These are phyloP conservation scores for Agrilus planipennis DNA, from an alignment of 1,140 invertebrate genomes.

Conservation along the genomic window DNA sequence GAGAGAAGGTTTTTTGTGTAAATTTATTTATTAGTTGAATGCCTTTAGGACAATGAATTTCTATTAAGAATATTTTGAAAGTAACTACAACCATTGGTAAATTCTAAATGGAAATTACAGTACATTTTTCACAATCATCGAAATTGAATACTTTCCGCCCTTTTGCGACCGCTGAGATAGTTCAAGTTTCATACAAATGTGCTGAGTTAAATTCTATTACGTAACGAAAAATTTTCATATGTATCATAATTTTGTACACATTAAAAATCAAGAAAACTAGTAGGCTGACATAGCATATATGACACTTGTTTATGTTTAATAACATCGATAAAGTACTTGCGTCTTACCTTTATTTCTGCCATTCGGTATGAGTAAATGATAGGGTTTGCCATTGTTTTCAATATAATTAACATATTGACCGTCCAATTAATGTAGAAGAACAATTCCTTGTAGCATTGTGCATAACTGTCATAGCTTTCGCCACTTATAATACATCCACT, in stretches of 20 bases:
- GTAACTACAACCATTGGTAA: too few relatives aligned
- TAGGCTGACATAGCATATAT: background rate
- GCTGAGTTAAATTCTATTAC: too few relatives aligned
- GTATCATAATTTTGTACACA: background rate
- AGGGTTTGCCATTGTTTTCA: slow-evolving; percentile 54
- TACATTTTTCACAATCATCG: too few relatives aligned
- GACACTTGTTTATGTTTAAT: background rate
- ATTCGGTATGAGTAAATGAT: slow-evolving; percentile 59
- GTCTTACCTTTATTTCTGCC: slow-evolving; percentile 46
- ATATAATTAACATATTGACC: slow-evolving; percentile 42
- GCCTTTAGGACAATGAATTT: too few relatives aligned
- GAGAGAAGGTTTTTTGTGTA: too few relatives aligned
- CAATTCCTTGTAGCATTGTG: slow-evolving; percentile 21
- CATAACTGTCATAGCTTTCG: slow-evolving; percentile 12
- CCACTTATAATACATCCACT: slow-evolving; percentile 34
- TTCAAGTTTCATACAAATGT: background rate
- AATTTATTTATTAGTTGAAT: too few relatives aligned
- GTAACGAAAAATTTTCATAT: background rate
- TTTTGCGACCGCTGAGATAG: background rate
- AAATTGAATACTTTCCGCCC: too few relatives aligned
- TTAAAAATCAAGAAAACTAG: background rate
- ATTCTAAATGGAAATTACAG: too few relatives aligned
- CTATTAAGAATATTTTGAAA: too few relatives aligned
- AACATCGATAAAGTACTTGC: background rate
- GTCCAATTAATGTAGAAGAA: slow-evolving; percentile 16